These are phyloP conservation scores for Thamnophis sirtalis DNA, from an alignment of 2,113 vertebrate species.

Conservation along the genomic window DNA sequence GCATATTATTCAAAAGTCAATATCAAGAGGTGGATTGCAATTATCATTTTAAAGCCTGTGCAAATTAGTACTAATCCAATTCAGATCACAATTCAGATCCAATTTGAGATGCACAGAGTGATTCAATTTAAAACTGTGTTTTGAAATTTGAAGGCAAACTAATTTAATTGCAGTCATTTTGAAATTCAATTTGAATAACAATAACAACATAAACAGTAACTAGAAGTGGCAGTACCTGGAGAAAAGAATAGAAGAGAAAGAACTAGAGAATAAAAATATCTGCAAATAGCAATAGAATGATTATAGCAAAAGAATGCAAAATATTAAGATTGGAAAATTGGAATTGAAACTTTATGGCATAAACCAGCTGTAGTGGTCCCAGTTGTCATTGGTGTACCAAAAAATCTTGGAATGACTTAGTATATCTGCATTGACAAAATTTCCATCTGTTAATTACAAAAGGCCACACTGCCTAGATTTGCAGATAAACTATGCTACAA, in stretches of 20 bases:
- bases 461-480: background rate
- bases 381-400: background rate
- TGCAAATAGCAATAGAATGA: background rate
- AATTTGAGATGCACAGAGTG: background rate
- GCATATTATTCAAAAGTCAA: background rate
- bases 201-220: background rate
- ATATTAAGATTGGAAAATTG: background rate
- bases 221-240: background rate
- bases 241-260: background rate
- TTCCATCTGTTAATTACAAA: background rate
- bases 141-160: background rate
- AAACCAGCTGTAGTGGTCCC: background rate
- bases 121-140: background rate
- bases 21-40: background rate
- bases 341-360: background rate
- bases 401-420: background rate
- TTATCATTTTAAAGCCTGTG: background rate
- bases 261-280: background rate
- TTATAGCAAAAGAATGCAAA: background rate
- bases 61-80: background rate
- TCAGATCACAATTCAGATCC: background rate
- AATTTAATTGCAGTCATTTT: background rate
- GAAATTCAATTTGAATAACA: background rate
- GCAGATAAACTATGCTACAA: background rate
- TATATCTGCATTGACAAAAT: background rate